phyloP scores from a whole-genome alignment of 92 coral and sea anemone species.

The Meandrina meandrites region DNA sequence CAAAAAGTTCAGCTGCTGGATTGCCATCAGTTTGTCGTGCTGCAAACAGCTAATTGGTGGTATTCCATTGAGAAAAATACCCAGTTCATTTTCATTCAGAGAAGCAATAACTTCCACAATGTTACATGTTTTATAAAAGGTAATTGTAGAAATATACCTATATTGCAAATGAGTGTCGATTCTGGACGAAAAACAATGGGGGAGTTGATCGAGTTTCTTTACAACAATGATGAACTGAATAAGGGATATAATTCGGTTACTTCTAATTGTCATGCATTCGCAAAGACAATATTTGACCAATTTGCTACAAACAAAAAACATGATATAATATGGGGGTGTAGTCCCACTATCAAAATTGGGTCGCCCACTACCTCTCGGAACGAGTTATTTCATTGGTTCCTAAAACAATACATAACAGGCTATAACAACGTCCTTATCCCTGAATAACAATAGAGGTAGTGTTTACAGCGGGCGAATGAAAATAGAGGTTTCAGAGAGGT shows the following conservation, averaged over 20 bases:
- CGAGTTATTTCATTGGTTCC: too few relatives aligned
- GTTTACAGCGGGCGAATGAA: too few relatives aligned
- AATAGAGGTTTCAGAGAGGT: too few relatives aligned
- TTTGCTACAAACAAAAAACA: neutral
- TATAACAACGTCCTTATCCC: too few relatives aligned
- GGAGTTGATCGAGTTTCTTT: neutral
- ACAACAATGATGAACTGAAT: neutral
- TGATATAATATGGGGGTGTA: neutral
- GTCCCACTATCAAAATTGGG: neutral
- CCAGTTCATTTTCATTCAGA: slow-evolving; percentile 3
- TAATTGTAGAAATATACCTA: too few relatives aligned
- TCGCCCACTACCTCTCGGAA: too few relatives aligned
- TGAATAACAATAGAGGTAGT: too few relatives aligned
- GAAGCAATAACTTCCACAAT: neutral
- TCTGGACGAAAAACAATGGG: neutral
- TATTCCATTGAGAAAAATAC: slow-evolving; percentile 20
- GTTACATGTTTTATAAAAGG: neutral
- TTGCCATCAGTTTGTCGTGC: slow-evolving; percentile 15
- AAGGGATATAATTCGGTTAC: neutral
- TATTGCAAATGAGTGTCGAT: neutral
- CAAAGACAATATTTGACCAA: slow-evolving; percentile 1
- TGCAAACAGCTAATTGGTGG: slow-evolving; percentile 15
- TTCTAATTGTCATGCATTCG: neutral
- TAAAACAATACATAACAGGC: too few relatives aligned
- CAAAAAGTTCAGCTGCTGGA: neutral